Evolutionary conservation across 2,797 vertebrate species (phyloP), one percentile per base, ranked within the genome.

Genomic region (Acipenser ruthenus): DNA sequence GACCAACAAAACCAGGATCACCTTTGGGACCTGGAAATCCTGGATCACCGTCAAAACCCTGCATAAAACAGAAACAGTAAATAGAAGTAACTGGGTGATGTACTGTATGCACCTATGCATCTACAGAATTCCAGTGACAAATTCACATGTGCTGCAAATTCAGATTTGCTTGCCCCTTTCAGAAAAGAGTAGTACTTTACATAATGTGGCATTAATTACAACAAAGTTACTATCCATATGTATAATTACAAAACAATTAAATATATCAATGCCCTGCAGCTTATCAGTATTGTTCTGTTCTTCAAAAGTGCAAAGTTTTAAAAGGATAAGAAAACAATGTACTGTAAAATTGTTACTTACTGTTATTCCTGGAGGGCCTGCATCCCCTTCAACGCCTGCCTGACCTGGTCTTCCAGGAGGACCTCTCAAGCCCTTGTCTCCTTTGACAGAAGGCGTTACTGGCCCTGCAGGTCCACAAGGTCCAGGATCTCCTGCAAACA

Each of bases 391-490:
- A 52, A 2, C 70, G 49, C 88, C 89, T 47, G 65, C 6, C 9
- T 6, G 69, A 63, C 94, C 93, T 23, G 63, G 50, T 0, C 62
- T 51, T 10, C 94, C 93, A 66, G 77, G 70, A 1, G 51, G 49
- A 6, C 94, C 95, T 75, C 70, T 79, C 67, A 49, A 48, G 49
- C 94, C 95, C 77, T 92, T 94, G 10, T 90, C 86, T 79, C 95
- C 95, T 84, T 95, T 95, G 50, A 83, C 7, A 61, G 92, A 89
- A 65, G 71, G 78, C 63, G 79, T 78, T 0, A 86, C 74, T 60
- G 80, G 74, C 37, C 94, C 94, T 65, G 88, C 86, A 70, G 86
- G 88, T 48, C 95, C 95, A 5, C 49, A 74, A 65, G 72, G 80
- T 12, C 95, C 94, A 11, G 78, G 78, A 0, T 72, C 60, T 68